Base-by-base conservation (phyloP, 2,797 vertebrate species). In the Smutsia gigantea region DNA sequence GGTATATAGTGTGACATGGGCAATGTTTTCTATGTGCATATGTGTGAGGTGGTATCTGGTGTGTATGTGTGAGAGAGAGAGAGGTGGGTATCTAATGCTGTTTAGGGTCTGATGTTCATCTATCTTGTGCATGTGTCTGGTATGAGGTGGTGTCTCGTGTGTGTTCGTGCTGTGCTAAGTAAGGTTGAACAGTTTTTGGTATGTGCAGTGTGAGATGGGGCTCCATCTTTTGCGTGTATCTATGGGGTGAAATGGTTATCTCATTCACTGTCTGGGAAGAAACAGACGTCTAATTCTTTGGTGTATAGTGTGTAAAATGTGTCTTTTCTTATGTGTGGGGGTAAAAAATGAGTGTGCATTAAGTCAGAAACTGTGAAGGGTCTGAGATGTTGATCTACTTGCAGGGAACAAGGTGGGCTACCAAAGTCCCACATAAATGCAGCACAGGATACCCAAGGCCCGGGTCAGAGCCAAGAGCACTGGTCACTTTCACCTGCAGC, bases 361-460 rank as follows among this genome's bases (percentile, higher is more conserved):
- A 64, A 53, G 5, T 57, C 42, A 46, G 77, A 72, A 53, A 6
- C 4, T 18, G 7, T 27, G 78, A 34, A 83, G 12, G 21, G 31
- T 12, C 64, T 92, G 49, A 7, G 51, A 15, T 51, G 49, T 87
- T 27, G 10, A 8, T 42, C 53, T 39, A 9, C 29, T 27, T 34
- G 29, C 46, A 23, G 63, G 59, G 25, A 12, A 27, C 15, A 11
- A 29, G 39, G 31, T 27, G 2, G 2, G 6, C n/a, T 37, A n/a
- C 55, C 81, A 53, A 3, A 31, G 31, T n/a, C 79, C 77, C 29
- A 59, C n/a, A 11, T 4, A 0, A 34, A 13, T 11, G 3, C 0
- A 0, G 42, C 17, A 39, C 1, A 7, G 63, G 42, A 18, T 19
- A 18, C 42, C 10, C 0, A 0, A 14, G 13, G 7, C 34, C 12